Base-by-base conservation (phyloP, 92 coral and sea anemone genomes). In the Blastomussa wellsi region DNA sequence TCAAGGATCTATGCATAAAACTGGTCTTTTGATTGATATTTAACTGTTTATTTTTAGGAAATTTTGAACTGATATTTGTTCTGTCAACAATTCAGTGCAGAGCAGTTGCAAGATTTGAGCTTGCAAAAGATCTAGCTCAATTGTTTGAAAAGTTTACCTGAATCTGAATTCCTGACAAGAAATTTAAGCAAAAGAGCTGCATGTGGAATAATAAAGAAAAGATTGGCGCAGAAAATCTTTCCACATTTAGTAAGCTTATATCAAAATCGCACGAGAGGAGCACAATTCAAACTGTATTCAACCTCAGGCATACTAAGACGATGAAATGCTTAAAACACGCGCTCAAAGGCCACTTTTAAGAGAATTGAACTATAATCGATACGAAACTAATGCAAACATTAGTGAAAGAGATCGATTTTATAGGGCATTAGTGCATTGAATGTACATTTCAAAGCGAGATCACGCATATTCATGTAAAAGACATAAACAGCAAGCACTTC, bases 391-490 rank as follows among this genome's bases (percentile, higher is more conserved):
- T 39, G 35, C 15, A 79, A 41, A 29, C 37, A 41, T 57, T 22
- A 15, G 5, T 64, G 64, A 22, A 59, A 52, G 14, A 22, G 19
- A 55, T n/a, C 20, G 33, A 48, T 85, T 85, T 10, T 53, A 28
- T n/a, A 66, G 65, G 57, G 75, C 8, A 24, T 59, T 39, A 44
- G 75, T 13, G 48, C 29, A 20, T 66, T 72, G 74, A 28, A 67
- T 68, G 77, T 47, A 77, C 76, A 77, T 85, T 85, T 57, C 78
- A 28, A 47, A 26, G 70, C n/a, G 75, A 22, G 69, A 71, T 77
- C 84, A 78, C 83, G 89, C 89, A 86, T 41, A 73, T 19, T 29
- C 77, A 37, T 5, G 28, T 32, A n/a, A 1, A 22, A 35, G 60
- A 19, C 35, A n/a, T n/a, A n/a, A n/a, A n/a, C n/a, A 47, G 6